Percentiles rank a stretch among this genome's conserved stretches.
Conservation (phyloP, 1,140 invertebrate genomes). For the Galendromus occidentalis region DNA sequence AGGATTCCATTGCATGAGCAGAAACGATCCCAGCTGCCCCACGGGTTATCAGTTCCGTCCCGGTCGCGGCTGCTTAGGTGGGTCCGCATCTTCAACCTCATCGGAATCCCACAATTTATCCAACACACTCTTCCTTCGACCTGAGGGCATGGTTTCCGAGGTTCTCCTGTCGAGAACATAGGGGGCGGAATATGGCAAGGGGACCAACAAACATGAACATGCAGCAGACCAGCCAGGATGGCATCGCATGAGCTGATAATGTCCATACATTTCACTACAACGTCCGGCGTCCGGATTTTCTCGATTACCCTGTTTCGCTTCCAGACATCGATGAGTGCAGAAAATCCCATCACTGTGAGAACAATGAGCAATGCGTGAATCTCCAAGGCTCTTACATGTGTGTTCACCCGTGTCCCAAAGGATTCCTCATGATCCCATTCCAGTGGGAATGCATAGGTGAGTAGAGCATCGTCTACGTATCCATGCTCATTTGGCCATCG, state of each 20-base stretch:
- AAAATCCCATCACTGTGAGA: background rate
- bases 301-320: no score
- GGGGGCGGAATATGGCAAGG: no score
- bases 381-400: slow-evolving; percentile 1
- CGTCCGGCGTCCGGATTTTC: no score
- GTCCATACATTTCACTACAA: no score
- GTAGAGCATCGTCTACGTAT: background rate
- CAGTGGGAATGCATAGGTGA: background rate
- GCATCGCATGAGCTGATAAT: no score
- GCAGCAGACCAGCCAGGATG: no score
- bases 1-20: background rate
- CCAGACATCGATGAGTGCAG: background rate
- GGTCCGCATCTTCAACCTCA: no score
- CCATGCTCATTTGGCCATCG: background rate
- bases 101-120: no score
- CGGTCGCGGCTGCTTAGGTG: background rate
- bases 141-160: no score
- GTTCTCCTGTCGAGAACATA: no score
- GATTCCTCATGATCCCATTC: background rate
- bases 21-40: background rate
- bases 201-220: no score
- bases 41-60: background rate
- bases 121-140: no score
- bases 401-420: background rate
- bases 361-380: background rate